Evolutionary conservation across 2,113 vertebrate species (phyloP).

Genomic region (Nettapus auritus): DNA sequence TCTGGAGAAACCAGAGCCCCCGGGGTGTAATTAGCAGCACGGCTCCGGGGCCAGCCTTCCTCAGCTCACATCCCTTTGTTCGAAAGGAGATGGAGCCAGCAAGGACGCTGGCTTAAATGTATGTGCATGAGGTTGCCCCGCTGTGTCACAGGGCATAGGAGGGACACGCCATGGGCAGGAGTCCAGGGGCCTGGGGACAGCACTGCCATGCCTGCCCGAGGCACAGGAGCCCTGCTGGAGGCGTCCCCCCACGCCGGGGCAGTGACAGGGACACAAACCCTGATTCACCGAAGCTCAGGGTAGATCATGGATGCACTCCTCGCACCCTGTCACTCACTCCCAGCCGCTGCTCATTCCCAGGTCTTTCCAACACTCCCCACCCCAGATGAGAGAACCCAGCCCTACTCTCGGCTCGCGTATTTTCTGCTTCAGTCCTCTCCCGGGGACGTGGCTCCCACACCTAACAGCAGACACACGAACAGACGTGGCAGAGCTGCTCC

Average conservation of each 20-base stretch:
- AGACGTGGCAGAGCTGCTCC: neutral
- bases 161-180: accelerated
- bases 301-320: neutral
- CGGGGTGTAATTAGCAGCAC: neutral
- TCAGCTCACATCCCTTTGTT: neutral
- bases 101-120: accelerated
- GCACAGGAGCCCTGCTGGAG: neutral
- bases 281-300: neutral
- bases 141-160: neutral
- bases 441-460: neutral
- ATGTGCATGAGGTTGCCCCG: accelerated
- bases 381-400: neutral
- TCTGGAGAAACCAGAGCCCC: neutral
- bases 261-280: neutral
- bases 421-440: neutral
- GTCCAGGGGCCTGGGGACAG: neutral
- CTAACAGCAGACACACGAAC: neutral
- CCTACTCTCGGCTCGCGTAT: accelerated
- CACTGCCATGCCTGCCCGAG: neutral
- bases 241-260: neutral
- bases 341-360: neutral
- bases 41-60: neutral
- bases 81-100: neutral
- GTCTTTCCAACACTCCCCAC: neutral
- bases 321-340: neutral